Evolutionary conservation across 2,797 vertebrate genomes (phyloP).

Genomic region (Acanthurus tractus): DNA sequence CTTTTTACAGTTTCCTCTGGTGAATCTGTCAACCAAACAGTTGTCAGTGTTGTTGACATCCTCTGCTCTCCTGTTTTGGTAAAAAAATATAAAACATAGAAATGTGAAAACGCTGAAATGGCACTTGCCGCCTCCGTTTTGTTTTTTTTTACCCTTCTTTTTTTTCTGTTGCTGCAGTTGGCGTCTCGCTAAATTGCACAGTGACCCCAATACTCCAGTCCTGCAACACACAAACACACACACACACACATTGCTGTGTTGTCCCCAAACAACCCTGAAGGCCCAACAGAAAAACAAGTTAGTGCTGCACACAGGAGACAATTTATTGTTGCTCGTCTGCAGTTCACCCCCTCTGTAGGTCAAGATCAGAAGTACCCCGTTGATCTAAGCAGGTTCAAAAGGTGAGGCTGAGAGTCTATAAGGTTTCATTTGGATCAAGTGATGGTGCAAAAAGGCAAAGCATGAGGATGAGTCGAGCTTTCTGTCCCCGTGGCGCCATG

Average conservation of each 20-base stretch:
- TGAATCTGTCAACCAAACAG: slow-evolving; percentile 65
- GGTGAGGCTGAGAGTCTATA: slow-evolving; percentile 37
- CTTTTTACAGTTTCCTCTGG: slow-evolving; percentile 49
- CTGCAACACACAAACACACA: slow-evolving; percentile 37
- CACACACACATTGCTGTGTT: slow-evolving; percentile 42
- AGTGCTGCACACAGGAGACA: slow-evolving; percentile 60
- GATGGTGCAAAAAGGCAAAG: slow-evolving; percentile 30
- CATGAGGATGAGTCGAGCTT: slow-evolving; percentile 9
- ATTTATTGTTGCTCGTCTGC: slow-evolving; percentile 66
- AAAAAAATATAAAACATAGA: slow-evolving; percentile 64
- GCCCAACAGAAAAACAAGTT: slow-evolving; percentile 66
- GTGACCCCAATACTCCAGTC: slow-evolving; percentile 68
- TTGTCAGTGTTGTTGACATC: slow-evolving; percentile 71
- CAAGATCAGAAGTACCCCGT: slow-evolving; percentile 54
- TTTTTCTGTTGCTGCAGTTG: slow-evolving; percentile 48
- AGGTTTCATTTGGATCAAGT: slow-evolving; percentile 51
- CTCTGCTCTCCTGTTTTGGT: slow-evolving; percentile 57
- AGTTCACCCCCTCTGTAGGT: slow-evolving; percentile 61
- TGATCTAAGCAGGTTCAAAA: slow-evolving; percentile 59
- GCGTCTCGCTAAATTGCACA: slow-evolving; percentile 72
- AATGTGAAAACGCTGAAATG: slow-evolving; percentile 62
- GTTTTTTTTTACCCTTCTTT: slow-evolving; percentile 27
- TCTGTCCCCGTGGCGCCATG: slow-evolving; percentile 3
- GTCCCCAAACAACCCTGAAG: slow-evolving; percentile 58
- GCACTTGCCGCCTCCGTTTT: slow-evolving; percentile 57